These are phyloP conservation scores for Hypotaenidia philippensis DNA, from an alignment of 2,797 vertebrate species.

Conservation along the genomic window DNA sequence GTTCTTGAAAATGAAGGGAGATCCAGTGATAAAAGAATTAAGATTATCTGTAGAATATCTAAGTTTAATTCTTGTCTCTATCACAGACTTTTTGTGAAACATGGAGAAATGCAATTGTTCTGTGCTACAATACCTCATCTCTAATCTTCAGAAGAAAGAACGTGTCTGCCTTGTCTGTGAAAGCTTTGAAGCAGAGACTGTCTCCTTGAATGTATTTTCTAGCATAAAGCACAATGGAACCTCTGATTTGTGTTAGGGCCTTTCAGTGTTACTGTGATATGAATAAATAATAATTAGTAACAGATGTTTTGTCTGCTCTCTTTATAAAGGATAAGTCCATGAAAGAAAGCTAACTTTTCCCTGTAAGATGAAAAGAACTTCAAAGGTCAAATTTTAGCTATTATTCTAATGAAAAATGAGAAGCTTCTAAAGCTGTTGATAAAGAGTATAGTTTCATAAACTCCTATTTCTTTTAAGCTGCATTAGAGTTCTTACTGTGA, in stretches of 20 bases:
- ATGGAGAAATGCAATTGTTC: slow-evolving; percentile 41
- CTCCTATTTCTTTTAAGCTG: slow-evolving; percentile 40
- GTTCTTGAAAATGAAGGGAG: slow-evolving; percentile 29
- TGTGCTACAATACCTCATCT: slow-evolving; percentile 30
- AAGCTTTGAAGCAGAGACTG: slow-evolving; percentile 37
- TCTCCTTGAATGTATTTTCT: slow-evolving; percentile 36
- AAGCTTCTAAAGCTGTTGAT: neutral
- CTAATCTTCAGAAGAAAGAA: slow-evolving; percentile 45
- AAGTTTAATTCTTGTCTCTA: slow-evolving; percentile 36
- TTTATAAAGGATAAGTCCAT: neutral
- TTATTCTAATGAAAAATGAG: slow-evolving; percentile 19
- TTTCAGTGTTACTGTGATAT: slow-evolving; percentile 16
- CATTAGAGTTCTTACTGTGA: slow-evolving; percentile 34
- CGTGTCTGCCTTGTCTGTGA: neutral
- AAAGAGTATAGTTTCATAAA: neutral
- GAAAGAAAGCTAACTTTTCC: slow-evolving; percentile 12
- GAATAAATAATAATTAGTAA: slow-evolving; percentile 63
- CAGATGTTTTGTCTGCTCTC: slow-evolving; percentile 21
- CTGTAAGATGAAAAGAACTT: neutral
- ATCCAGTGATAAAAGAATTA: slow-evolving; percentile 27
- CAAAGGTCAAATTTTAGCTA: slow-evolving; percentile 44
- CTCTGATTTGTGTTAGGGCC: slow-evolving; percentile 26
- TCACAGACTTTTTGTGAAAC: slow-evolving; percentile 11
- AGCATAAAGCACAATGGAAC: slow-evolving; percentile 5
- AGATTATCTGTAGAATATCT: slow-evolving; percentile 19